Conservation (phyloP, 2,797 vertebrate genomes). For the Ateles fusciceps region DNA sequence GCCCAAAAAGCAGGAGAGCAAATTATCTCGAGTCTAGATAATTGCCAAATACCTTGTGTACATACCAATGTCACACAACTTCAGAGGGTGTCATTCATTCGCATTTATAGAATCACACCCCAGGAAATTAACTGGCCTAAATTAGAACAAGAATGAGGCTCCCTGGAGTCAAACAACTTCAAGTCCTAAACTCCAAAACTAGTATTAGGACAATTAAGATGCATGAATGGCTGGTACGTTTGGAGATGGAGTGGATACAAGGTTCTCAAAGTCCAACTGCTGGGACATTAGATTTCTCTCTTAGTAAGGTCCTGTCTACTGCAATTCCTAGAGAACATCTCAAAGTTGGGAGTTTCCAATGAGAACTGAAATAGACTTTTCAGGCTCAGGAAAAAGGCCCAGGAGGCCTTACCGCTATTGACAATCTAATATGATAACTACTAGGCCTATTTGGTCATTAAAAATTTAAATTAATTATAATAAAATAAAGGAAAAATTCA, state of each 20-base stretch:
- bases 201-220: background rate
- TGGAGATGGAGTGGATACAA: background rate
- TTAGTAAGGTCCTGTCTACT: background rate
- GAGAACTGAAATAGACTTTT: background rate
- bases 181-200: background rate
- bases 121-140: background rate
- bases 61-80: background rate
- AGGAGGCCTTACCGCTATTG: background rate
- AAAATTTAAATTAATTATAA: background rate
- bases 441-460: background rate
- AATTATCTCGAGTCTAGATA: background rate
- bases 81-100: background rate
- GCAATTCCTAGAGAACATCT: background rate
- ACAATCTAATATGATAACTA: background rate
- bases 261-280: background rate
- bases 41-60: background rate
- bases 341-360: background rate
- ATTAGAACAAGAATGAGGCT: background rate
- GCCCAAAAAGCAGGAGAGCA: background rate
- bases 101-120: background rate
- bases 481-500: constrained; percentile 8
- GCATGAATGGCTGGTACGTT: background rate
- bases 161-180: background rate
- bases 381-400: background rate
- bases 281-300: background rate